These are phyloP conservation scores for Gopherus evgoodei DNA, from an alignment of 2,113 vertebrate species.

Conservation along the genomic window DNA sequence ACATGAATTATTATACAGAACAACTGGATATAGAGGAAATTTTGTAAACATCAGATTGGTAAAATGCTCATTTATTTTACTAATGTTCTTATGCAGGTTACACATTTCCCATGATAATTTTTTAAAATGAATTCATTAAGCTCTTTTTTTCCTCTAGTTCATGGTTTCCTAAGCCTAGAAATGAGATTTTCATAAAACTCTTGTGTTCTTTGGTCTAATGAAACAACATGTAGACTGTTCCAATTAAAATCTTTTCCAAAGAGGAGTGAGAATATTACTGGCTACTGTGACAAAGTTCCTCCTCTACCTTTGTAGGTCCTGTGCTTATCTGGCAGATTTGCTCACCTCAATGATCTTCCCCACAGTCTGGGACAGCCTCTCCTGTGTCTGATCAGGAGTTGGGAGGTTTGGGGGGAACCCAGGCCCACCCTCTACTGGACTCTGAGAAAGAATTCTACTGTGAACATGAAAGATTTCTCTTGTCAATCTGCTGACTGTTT, in stretches of 20 bases:
- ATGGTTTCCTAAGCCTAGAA: neutral
- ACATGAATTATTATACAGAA: neutral
- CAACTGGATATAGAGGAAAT: neutral
- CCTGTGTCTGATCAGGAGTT: too few relatives aligned
- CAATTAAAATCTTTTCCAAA: neutral
- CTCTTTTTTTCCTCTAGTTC: neutral
- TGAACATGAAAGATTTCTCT: neutral
- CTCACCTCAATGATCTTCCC: too few relatives aligned
- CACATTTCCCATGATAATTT: neutral
- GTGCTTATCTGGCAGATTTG: too few relatives aligned
- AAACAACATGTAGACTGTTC: neutral
- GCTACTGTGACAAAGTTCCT: neutral
- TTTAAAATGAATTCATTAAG: neutral
- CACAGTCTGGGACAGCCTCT: too few relatives aligned
- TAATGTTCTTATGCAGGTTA: neutral
- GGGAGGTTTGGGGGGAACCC: too few relatives aligned
- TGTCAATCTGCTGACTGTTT: neutral
- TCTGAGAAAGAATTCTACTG: slow-evolving; percentile 1
- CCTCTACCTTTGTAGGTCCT: too few relatives aligned
- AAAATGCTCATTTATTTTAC: neutral
- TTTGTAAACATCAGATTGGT: neutral
- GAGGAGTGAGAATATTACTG: neutral
- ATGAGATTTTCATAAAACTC: neutral
- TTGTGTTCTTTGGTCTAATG: neutral
- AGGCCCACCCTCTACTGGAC: too few relatives aligned